Percentiles rank a stretch among this genome's conserved stretches.
phyloP scores from a whole-genome alignment of 2,113 vertebrate species.

The Myodes glareolus region DNA sequence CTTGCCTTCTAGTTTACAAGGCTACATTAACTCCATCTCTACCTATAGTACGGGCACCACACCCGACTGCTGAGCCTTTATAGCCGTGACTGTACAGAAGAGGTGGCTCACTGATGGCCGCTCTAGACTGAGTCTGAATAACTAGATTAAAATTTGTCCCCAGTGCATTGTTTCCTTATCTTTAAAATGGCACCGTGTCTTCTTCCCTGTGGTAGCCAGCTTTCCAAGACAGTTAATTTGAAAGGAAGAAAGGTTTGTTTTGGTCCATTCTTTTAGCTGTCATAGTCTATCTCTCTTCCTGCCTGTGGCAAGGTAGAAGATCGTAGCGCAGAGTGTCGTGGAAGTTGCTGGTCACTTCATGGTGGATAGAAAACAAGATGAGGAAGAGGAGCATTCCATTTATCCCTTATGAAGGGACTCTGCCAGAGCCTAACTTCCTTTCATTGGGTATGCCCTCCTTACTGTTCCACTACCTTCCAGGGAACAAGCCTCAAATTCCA shows the following conservation, averaged over 20 bases:
- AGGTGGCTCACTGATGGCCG: not conserved
- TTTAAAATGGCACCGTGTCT: not conserved
- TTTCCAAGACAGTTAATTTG: not conserved
- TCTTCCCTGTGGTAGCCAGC: not conserved
- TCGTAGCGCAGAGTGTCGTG: not conserved
- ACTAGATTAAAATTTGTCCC: not conserved
- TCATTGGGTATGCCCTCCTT: not conserved
- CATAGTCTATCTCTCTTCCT: not conserved
- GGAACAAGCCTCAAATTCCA: not conserved
- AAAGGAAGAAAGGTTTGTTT: not conserved
- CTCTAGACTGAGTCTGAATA: not conserved
- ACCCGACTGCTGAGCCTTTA: not conserved
- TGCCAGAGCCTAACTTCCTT: not conserved
- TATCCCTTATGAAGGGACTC: too few species aligned
- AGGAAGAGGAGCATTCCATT: not conserved
- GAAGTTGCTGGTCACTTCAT: not conserved
- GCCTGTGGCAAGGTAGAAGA: not conserved
- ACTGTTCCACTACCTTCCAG: not conserved
- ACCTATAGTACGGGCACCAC: not conserved
- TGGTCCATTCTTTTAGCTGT: not conserved
- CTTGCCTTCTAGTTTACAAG: slow-evolving; percentile 40
- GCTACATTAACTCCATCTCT: slow-evolving; percentile 24
- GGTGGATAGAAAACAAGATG: not conserved
- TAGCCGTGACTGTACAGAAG: not conserved
- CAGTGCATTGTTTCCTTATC: not conserved